A percentile compares a stretch with the other conserved stretches of the same genome.
These are phyloP conservation scores for Pseudochirops cupreus DNA, from an alignment of 2,797 vertebrate species.

Conservation along the genomic window DNA sequence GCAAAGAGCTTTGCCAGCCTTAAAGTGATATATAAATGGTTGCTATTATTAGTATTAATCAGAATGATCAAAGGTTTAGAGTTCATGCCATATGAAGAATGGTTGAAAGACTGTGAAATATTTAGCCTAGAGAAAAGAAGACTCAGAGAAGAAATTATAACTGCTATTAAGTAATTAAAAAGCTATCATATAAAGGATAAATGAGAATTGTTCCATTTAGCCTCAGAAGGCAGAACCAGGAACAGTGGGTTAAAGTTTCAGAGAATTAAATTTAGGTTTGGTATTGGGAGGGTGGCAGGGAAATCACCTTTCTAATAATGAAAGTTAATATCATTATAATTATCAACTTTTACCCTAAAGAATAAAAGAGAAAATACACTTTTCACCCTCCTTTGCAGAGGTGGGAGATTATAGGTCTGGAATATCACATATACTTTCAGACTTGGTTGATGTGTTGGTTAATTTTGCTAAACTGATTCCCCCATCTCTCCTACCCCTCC, in stretches of 20 bases:
- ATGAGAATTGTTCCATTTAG: not conserved
- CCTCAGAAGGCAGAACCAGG: not conserved
- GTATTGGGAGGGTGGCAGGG: not conserved
- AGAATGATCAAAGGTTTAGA: not conserved
- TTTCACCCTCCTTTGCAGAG: not conserved
- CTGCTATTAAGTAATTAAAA: not conserved
- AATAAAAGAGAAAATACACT: not conserved
- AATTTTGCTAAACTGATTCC: not conserved
- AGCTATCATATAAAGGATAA: not conserved
- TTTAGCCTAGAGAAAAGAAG: not conserved
- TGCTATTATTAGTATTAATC: not conserved
- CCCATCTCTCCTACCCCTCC: too few relatives aligned
- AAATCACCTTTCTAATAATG: not conserved
- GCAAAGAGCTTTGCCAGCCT: not conserved
- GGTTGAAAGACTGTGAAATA: not conserved
- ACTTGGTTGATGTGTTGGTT: not conserved
- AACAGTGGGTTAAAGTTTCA: not conserved
- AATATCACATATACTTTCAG: not conserved
- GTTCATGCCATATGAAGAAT: not conserved
- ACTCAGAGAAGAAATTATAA: not conserved
- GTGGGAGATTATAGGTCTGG: not conserved
- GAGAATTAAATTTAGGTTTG: not conserved
- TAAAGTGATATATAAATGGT: not conserved
- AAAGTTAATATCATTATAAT: not conserved
- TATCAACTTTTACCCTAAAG: not conserved